Percentiles rank a stretch among this genome's conserved stretches.
Evolutionary conservation across 2,888 invertebrate genomes (phyloP).

Genomic region (Neuroscelio doddi): DNA sequence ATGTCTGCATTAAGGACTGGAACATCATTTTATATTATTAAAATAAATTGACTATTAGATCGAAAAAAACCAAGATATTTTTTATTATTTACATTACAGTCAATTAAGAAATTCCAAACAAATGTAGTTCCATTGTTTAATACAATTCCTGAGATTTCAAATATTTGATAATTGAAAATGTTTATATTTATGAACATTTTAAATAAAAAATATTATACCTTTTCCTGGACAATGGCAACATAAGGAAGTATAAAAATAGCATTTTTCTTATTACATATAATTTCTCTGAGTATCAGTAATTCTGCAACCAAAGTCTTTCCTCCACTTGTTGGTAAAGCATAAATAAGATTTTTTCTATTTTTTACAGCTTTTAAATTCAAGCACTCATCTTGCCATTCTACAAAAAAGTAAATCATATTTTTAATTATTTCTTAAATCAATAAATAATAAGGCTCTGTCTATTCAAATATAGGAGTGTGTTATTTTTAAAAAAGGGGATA

Average conservation of each 20-base stretch:
- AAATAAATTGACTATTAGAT: no score
- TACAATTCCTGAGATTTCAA: no score
- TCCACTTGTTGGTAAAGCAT: slow-evolving; percentile 95
- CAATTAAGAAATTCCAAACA: no score
- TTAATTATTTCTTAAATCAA: background rate
- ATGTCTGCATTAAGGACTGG: no score
- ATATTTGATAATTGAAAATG: no score
- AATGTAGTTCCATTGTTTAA: no score
- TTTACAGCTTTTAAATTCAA: slow-evolving; percentile 83
- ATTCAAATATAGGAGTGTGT: no score
- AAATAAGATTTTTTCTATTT: slow-evolving; percentile 86
- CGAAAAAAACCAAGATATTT: no score
- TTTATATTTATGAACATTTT: no score
- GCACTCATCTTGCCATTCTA: slow-evolving; percentile 97
- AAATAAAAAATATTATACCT: slow-evolving; percentile 75
- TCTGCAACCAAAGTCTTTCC: slow-evolving; percentile 98
- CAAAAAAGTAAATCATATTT: background rate
- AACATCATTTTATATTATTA: no score
- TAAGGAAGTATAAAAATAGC: slow-evolving; percentile 93
- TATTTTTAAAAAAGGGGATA: no score
- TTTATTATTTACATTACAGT: no score
- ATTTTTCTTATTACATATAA: slow-evolving; percentile 86
- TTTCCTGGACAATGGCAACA: slow-evolving; percentile 98
- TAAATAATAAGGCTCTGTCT: background rate
- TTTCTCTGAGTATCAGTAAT: slow-evolving; percentile 90